These are phyloP conservation scores for Pangasius larnaudii DNA, from an alignment of 2,797 vertebrate genomes.

Conservation along the genomic window DNA sequence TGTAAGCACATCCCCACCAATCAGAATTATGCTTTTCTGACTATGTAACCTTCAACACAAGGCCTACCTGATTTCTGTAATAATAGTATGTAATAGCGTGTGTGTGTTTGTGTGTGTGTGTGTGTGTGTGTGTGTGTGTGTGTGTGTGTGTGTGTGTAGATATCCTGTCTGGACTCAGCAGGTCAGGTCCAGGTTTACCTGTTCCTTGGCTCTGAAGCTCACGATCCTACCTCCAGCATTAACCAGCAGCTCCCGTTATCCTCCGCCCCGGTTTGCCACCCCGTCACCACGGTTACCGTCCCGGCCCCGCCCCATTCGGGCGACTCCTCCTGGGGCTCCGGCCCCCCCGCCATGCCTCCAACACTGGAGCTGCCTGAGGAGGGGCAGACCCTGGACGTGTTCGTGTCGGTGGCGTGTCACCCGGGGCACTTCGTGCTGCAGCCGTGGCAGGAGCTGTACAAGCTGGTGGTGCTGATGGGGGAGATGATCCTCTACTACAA, in stretches of 20 bases:
- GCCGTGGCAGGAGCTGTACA: conserved; percentile 90
- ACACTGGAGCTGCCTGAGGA: conserved; percentile 68
- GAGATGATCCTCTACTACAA: conserved; percentile 95
- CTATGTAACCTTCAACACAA: not conserved
- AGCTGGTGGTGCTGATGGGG: conserved; percentile 89
- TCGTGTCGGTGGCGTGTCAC: conserved; percentile 88
- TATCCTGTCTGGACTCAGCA: conserved; percentile 78
- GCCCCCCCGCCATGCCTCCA: conserved; percentile 58
- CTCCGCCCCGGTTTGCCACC: conserved; percentile 54
- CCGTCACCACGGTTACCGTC: conserved; percentile 55
- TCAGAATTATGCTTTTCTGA: not conserved
- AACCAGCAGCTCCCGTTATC: conserved; percentile 82
- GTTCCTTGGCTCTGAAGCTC: conserved; percentile 76
- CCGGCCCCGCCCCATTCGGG: not conserved
- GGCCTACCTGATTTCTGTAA: not conserved
- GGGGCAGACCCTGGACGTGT: conserved; percentile 89
- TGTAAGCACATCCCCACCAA: too few species aligned
- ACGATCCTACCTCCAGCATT: conserved; percentile 77
- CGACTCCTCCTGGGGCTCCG: not conserved
- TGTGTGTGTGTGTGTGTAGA: conserved; percentile 68
- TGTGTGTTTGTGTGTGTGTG: not conserved
- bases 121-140: not conserved
- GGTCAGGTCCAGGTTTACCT: conserved; percentile 81
- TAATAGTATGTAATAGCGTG: too few species aligned
- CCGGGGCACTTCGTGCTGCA: conserved; percentile 94